These are phyloP conservation scores for Brachyopa scutellaris DNA, from an alignment of 2,888 invertebrate species.

Conservation along the genomic window DNA sequence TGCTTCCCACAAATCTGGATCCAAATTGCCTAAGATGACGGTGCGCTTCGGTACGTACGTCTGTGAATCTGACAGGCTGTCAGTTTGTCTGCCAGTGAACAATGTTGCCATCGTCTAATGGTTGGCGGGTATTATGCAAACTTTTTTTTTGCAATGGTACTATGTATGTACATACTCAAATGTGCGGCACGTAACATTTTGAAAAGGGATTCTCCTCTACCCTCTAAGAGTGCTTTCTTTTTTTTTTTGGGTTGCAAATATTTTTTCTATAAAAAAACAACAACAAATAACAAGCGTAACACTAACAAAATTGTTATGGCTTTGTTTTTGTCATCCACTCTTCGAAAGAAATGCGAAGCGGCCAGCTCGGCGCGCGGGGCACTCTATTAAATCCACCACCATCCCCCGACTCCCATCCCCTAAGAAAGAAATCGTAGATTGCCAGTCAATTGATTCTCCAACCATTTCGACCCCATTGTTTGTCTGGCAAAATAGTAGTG, in stretches of 20 bases:
- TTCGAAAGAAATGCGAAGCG: constrained; percentile 28
- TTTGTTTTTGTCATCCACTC: constrained; percentile 65
- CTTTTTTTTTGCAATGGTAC: constrained; percentile 22
- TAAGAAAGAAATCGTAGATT: constrained; percentile 11
- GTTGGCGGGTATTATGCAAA: constrained; percentile 56
- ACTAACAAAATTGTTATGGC: constrained; percentile 65
- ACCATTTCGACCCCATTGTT: constrained; percentile 43
- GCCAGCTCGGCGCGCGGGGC: constrained; percentile 1
- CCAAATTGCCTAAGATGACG: constrained; percentile 29
- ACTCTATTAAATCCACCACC: constrained; percentile 15
- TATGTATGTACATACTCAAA: neutral
- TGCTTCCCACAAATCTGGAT: constrained; percentile 20
- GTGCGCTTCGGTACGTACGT: neutral
- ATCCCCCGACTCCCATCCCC: neutral
- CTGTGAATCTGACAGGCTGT: constrained; percentile 49
- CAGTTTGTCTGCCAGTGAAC: constrained; percentile 33
- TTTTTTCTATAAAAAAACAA: constrained; percentile 17
- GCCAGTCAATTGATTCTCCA: constrained; percentile 60
- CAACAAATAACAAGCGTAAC: constrained; percentile 43
- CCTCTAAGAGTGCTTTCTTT: neutral
- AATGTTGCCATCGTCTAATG: constrained; percentile 55
- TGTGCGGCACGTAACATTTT: neutral
- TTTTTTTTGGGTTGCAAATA: neutral
- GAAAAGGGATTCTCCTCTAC: neutral
- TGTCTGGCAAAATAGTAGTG: constrained; percentile 21